Conservation (phyloP, 2,797 vertebrate species). For the Mormyrus proboscirostris region DNA sequence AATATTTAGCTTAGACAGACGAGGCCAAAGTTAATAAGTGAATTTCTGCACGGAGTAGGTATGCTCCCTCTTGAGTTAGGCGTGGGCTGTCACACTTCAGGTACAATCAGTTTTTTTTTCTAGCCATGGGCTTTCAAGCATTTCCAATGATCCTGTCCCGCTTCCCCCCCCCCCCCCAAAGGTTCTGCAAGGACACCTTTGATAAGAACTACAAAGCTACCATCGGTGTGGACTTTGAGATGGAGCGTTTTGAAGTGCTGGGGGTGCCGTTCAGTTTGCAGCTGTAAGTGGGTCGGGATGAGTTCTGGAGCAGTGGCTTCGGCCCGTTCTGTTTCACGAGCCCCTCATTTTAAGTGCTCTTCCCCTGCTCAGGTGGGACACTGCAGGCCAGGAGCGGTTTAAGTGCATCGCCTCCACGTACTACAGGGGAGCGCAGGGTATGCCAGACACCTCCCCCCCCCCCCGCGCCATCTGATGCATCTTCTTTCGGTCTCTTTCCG, state of each 20-base stretch:
- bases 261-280: conserved; percentile 90
- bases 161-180: conserved; percentile 35
- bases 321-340: not conserved
- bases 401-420: conserved; percentile 96
- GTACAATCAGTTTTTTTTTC: not conserved
- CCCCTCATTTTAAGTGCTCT: not conserved
- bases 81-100: not conserved
- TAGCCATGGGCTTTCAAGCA: not conserved
- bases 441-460: not conserved
- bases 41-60: not conserved
- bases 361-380: conserved; percentile 76
- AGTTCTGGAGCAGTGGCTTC: no score
- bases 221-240: conserved; percentile 95
- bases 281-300: conserved; percentile 68
- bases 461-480: not conserved
- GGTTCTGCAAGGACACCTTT: conserved; percentile 85
- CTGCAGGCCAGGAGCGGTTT: conserved; percentile 90
- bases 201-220: conserved; percentile 93
- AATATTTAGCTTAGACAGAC: not conserved
- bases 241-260: conserved; percentile 91
- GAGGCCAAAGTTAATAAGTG: not conserved
- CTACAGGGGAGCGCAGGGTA: conserved; percentile 93
- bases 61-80: not conserved
- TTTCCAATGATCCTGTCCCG: not conserved
- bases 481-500: not conserved